Evolutionary conservation across 2,113 vertebrate genomes (phyloP), one percentile per base, ranked within the genome.

Genomic region (Amblyornis subalaris): DNA sequence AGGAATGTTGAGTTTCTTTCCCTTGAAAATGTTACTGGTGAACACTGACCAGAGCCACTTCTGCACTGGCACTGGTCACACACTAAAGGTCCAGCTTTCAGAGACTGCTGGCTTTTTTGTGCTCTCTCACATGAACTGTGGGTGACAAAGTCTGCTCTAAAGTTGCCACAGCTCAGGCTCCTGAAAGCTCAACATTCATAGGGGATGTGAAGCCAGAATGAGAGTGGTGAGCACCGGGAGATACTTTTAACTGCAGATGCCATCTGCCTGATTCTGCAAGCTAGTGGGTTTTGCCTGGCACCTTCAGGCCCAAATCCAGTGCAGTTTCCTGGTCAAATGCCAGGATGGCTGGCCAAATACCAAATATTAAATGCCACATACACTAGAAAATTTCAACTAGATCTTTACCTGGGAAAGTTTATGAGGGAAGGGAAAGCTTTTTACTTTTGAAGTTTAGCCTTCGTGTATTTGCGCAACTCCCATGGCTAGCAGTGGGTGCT

Each of bases 11-110:
- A 70, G 13, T 42, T 76, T 70, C 53, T 83, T 72, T 61, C 24
- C 47, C 48, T 84, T n/a, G 42, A 58, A 57, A 54, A 62, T 0
- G 0, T 54, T 47, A 6, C 35, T 14, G 12, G 21, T 74, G 42
- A 71, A 10, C 65, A 31, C 20, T 42, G n/a, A 24, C 19, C 51
- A 29, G 42, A 57, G 42, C 6, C 33, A 22, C 33, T 23, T 74
- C 40, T 44, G 51, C 0, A 0, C 28, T 65, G 45, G n/a, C 4
- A 5, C 23, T 50, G 50, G 8, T 24, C 73, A 26, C 16, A 62
- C 21, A 42, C 33, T 42, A 31, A 40, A 61, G 36, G 15, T 44
- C 28, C 13, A 35, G 36, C 26, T 70, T 45, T 20, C 60, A 22
- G 42, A 58, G 10, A 50, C 12, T 3, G 0, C 45, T 57, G 60